Evolutionary conservation across 2,797 vertebrate species (phyloP).

Genomic region (Hippopotamyrus pictus): DNA sequence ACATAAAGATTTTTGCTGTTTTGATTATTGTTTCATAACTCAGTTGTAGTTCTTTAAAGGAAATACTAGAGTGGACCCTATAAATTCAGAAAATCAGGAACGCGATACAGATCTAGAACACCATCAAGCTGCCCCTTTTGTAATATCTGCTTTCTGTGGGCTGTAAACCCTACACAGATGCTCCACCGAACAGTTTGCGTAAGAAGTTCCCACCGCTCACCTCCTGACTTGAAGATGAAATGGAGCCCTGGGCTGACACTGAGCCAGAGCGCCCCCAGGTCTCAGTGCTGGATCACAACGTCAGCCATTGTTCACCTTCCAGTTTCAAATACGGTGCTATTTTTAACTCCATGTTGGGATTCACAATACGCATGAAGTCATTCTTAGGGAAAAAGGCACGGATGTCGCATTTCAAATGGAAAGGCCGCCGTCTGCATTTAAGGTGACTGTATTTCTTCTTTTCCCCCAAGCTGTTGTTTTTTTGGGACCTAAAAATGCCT

Average conservation of each 20-base stretch:
- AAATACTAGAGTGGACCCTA: neutral
- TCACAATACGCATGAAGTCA: neutral
- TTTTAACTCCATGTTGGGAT: neutral
- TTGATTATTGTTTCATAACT: neutral
- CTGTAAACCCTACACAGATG: neutral
- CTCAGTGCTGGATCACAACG: neutral
- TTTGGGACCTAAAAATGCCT: neutral
- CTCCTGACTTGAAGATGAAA: neutral
- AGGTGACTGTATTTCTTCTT: neutral
- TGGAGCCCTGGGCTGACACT: neutral
- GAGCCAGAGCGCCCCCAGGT: neutral
- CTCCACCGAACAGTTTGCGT: neutral
- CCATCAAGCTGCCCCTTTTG: neutral
- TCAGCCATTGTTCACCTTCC: slow-evolving; percentile 26
- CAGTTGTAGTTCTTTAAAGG: neutral
- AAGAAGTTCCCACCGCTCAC: neutral
- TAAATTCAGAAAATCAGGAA: neutral
- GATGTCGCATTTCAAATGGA: neutral
- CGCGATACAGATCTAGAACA: neutral
- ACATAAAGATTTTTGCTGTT: neutral
- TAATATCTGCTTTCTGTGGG: neutral
- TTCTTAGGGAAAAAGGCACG: neutral
- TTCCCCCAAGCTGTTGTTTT: neutral
- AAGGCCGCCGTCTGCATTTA: neutral
- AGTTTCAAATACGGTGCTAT: slow-evolving; percentile 25